Base-by-base conservation (phyloP, 2,797 vertebrate genomes). In the Urocyon cinereoargenteus region DNA sequence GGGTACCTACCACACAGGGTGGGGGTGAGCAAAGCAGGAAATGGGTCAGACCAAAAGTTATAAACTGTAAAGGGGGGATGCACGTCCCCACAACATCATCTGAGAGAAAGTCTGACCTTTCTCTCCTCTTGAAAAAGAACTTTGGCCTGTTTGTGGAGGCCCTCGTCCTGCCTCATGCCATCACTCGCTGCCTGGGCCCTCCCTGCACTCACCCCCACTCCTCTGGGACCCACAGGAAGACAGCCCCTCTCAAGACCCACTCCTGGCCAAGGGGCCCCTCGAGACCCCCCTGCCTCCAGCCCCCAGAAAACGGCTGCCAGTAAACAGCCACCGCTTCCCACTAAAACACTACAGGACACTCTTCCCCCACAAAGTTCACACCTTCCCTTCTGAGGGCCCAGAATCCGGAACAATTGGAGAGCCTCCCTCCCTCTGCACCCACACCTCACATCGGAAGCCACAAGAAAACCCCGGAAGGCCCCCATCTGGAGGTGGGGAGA, bases 391-490 rank as follows among this genome's bases (percentile, higher is more conserved):
- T 0, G 40, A 88, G 49, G 72, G 59, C 79, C 62, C 13, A 64
- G 62, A 9, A n/a, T 24, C 59, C 0, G 0, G 68, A 31, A 15
- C 36, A 51, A 6, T 31, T 62, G 6, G 8, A 34, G 11, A 5
- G 21, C 62, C 1, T 1, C 12, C 72, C 66, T 26, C 26, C 6
- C 51, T 22, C 77, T 15, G 26, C 77, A 51, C 49, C 55, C 45
- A n/a, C 64, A 45, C 64, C 83, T 61, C 61, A 22, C 26, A 45
- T 57, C 61, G 7, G 31, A 77, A 61, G 53, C 70, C 28, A 15
- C 81, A 51, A 77, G 83, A 70, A 64, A 85, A n/a, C 61, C 28
- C 51, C 21, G 18, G 90, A 28, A 62, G 26, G 36, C 16, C 53
- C 22, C 40, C 28, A 0, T 1, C 24, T 15, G 70, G 83, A 66